Conservation (phyloP, 2,113 vertebrate genomes). For the Mobula birostris region DNA sequence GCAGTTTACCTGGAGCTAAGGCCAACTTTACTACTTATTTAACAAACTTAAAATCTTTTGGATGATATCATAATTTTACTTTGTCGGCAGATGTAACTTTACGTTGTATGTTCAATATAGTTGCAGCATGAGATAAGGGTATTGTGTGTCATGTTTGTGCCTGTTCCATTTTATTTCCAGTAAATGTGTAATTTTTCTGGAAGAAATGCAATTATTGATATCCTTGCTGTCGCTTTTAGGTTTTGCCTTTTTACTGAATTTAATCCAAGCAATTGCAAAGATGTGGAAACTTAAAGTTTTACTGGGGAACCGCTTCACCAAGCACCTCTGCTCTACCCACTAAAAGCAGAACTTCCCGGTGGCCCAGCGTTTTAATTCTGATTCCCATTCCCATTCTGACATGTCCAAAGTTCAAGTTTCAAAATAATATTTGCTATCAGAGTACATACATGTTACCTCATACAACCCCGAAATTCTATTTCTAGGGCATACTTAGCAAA, state of each 20-base stretch:
- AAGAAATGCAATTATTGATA: background rate
- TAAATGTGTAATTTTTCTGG: background rate
- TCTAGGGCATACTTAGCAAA: no score
- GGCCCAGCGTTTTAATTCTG: no score
- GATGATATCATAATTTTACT: background rate
- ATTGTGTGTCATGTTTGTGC: background rate
- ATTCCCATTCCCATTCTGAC: no score
- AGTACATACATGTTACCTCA: no score
- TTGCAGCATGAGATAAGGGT: background rate
- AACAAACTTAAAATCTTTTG: background rate
- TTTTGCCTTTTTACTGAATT: background rate
- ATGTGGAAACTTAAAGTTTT: background rate
- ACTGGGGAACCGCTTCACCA: no score
- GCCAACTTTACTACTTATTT: background rate
- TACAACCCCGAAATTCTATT: no score
- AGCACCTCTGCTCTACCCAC: no score
- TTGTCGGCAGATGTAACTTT: background rate
- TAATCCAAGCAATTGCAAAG: background rate
- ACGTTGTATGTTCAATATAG: background rate
- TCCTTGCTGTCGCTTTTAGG: background rate
- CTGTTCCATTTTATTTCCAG: background rate
- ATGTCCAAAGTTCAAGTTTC: no score
- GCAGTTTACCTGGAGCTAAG: slow-evolving; percentile 27
- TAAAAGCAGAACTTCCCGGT: no score
- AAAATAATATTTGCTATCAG: no score